phyloP scores from a whole-genome alignment of 2,888 invertebrate species.

The Muscina levida region DNA sequence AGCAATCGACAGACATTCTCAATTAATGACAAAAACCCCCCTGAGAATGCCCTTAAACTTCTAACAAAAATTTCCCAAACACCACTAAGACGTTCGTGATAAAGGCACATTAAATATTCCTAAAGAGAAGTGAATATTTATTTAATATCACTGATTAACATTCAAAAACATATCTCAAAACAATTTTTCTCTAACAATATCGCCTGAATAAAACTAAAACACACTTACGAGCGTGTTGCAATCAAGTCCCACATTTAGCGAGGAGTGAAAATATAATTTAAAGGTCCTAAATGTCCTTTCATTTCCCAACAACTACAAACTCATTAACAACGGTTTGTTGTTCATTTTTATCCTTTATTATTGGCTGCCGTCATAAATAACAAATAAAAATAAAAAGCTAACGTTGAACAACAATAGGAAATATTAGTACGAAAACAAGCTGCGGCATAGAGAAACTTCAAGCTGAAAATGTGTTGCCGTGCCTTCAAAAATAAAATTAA shows the following conservation, averaged over 20 bases:
- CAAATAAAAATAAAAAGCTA: slow-evolving; percentile 17
- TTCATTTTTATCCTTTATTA: slow-evolving; percentile 15
- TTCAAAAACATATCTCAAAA: background rate
- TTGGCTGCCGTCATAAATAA: slow-evolving; percentile 25
- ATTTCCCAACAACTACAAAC: slow-evolving; percentile 28
- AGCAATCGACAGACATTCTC: too few species aligned
- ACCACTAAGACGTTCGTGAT: slow-evolving; percentile 39
- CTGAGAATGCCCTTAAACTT: too few species aligned
- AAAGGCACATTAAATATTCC: slow-evolving; percentile 7
- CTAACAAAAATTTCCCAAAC: too few species aligned
- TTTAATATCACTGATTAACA: slow-evolving; percentile 13
- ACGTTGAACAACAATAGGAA: background rate
- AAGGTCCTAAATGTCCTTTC: slow-evolving; percentile 43
- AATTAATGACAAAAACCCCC: too few species aligned
- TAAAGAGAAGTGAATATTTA: slow-evolving; percentile 16
- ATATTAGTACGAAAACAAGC: background rate
- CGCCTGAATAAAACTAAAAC: slow-evolving; percentile 38
- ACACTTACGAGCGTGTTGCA: slow-evolving; percentile 28
- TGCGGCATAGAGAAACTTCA: background rate
- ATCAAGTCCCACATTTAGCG: slow-evolving; percentile 2
- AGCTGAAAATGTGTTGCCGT: slow-evolving; percentile 14
- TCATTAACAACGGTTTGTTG: slow-evolving; percentile 45
- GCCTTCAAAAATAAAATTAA: slow-evolving; percentile 14
- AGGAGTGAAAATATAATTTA: slow-evolving; percentile 38
- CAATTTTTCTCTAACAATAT: slow-evolving; percentile 3